Conservation (phyloP, 2,797 vertebrate genomes). For the Paramormyrops hopkinsi region DNA sequence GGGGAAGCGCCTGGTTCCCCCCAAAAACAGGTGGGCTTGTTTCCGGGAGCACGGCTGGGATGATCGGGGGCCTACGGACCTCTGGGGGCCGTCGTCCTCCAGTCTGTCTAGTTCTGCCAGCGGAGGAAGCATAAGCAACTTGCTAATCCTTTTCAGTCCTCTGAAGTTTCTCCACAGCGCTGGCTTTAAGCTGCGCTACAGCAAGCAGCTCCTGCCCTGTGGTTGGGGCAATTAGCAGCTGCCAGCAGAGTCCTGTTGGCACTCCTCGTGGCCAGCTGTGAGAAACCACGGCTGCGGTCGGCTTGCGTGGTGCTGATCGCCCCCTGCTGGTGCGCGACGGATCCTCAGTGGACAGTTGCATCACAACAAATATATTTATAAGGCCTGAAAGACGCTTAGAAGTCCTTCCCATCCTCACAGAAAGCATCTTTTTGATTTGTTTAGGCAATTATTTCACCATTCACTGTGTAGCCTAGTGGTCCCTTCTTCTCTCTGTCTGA, state of each 20-base stretch:
- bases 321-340: background rate
- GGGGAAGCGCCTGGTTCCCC: background rate
- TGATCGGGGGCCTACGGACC: background rate
- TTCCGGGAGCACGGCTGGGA: background rate
- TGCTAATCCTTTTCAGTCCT: background rate
- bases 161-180: background rate
- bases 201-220: background rate
- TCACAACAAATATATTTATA: background rate
- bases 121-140: background rate
- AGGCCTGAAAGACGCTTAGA: background rate
- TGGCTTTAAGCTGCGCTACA: background rate
- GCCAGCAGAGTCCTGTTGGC: background rate
- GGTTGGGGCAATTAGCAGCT: background rate
- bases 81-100: background rate
- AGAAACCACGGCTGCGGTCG: background rate
- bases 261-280: background rate
- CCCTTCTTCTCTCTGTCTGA: background rate
- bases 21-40: background rate
- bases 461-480: background rate
- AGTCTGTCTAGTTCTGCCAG: background rate
- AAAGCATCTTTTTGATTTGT: constrained; percentile 3
- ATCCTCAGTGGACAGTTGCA: background rate
- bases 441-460: background rate
- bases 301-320: background rate
- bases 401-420: background rate